phyloP scores from a whole-genome alignment of 92 coral and sea anemone genomes.

The Porites cylindrica region DNA sequence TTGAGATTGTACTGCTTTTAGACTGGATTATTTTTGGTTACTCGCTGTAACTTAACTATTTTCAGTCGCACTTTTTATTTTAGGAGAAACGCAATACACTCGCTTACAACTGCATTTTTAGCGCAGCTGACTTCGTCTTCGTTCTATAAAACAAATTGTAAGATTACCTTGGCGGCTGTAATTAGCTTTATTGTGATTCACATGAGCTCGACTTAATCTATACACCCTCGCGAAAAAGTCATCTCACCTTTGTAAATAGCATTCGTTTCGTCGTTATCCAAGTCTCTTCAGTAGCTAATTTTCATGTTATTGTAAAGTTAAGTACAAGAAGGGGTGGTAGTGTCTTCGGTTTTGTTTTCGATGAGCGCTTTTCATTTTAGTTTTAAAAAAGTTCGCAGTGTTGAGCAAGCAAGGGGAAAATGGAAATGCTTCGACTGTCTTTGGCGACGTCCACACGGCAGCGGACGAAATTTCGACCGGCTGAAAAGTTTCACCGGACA shows the following conservation, averaged over 20 bases:
- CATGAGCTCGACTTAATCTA: neutral
- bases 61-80: neutral
- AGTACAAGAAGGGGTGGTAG: slow-evolving; percentile 8
- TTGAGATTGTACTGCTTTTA: neutral
- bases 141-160: slow-evolving; percentile 17
- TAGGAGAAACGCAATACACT: neutral
- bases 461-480: no score
- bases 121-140: slow-evolving; percentile 13
- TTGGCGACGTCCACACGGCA: no score
- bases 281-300: neutral
- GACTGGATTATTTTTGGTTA: slow-evolving; percentile 24
- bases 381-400: neutral
- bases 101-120: slow-evolving; percentile 32
- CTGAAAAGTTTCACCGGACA: no score
- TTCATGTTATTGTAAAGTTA: neutral
- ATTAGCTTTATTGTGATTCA: slow-evolving; percentile 9
- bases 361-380: neutral
- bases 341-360: neutral
- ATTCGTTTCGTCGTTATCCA: neutral
- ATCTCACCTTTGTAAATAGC: slow-evolving; percentile 19
- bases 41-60: neutral
- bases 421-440: neutral
- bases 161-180: slow-evolving; percentile 25
- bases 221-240: neutral
- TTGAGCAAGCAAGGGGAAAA: neutral